phyloP scores from a whole-genome alignment of 2,797 vertebrate species.

The Gobionotothen gibberifrons region DNA sequence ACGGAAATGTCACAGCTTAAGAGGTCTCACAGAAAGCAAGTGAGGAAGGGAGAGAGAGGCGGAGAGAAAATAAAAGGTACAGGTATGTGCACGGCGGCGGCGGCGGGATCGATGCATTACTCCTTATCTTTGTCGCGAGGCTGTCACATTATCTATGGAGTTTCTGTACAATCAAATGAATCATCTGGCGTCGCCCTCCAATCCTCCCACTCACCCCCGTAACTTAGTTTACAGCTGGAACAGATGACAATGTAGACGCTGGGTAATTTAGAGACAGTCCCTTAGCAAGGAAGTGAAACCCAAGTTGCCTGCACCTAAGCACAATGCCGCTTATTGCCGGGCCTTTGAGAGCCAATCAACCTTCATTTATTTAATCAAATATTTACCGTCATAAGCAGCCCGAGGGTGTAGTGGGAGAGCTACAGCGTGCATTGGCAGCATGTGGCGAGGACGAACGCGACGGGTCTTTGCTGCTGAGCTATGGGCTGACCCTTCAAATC shows the following conservation, averaged over 20 bases:
- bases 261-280: conserved; percentile 66
- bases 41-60: conserved; percentile 53
- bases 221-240: conserved; percentile 72
- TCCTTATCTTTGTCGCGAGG: conserved; percentile 62
- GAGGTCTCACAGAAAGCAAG: conserved; percentile 82
- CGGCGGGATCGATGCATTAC: conserved; percentile 63
- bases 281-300: conserved; percentile 63
- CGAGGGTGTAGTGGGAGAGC: conserved; percentile 61
- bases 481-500: conserved; percentile 80
- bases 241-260: conserved; percentile 62
- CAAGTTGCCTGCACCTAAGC: conserved; percentile 45
- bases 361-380: conserved; percentile 80
- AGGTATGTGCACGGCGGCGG: conserved; percentile 70
- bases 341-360: conserved; percentile 74
- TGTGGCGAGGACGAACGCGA: conserved; percentile 76
- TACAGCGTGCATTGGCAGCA: conserved; percentile 46
- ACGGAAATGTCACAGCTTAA: conserved; percentile 87
- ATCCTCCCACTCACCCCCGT: conserved; percentile 59
- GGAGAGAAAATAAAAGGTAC: conserved; percentile 45
- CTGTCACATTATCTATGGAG: conserved; percentile 72
- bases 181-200: conserved; percentile 64
- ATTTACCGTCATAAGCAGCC: conserved; percentile 76
- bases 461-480: conserved; percentile 70
- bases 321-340: conserved; percentile 42
- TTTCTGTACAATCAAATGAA: conserved; percentile 74